Conservation (phyloP, 2,113 vertebrate species). For the Microtus ochrogaster region DNA sequence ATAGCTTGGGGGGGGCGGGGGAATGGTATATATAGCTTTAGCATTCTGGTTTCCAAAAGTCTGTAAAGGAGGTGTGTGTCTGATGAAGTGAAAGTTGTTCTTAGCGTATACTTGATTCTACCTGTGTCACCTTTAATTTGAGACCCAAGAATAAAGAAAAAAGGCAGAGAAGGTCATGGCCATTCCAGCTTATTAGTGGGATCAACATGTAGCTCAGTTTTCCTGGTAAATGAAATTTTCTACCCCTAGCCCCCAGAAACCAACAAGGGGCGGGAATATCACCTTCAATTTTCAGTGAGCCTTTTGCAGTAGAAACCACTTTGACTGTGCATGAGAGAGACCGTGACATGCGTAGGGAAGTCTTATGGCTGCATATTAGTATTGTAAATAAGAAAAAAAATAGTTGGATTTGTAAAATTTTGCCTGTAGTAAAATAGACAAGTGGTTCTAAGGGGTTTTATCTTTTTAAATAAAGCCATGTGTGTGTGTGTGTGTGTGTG, state of each 20-base stretch:
- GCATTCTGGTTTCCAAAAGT: background rate
- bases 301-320: background rate
- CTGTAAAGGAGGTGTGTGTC: background rate
- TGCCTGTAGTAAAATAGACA: background rate
- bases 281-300: background rate
- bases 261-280: background rate
- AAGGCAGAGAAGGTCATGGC: background rate
- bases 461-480: background rate
- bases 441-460: background rate
- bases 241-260: background rate
- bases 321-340: background rate
- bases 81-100: background rate
- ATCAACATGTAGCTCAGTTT: background rate
- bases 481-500: accelerated
- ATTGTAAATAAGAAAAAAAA: background rate
- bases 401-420: slow-evolving; percentile 5
- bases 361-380: background rate
- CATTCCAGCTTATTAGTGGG: background rate
- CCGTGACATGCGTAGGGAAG: background rate
- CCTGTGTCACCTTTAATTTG: background rate
- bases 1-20: background rate
- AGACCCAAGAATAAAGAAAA: background rate
- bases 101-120: background rate
- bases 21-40: accelerated
- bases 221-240: background rate